phyloP scores from a whole-genome alignment of 92 coral and sea anemone species.

The Porites divaricata region DNA sequence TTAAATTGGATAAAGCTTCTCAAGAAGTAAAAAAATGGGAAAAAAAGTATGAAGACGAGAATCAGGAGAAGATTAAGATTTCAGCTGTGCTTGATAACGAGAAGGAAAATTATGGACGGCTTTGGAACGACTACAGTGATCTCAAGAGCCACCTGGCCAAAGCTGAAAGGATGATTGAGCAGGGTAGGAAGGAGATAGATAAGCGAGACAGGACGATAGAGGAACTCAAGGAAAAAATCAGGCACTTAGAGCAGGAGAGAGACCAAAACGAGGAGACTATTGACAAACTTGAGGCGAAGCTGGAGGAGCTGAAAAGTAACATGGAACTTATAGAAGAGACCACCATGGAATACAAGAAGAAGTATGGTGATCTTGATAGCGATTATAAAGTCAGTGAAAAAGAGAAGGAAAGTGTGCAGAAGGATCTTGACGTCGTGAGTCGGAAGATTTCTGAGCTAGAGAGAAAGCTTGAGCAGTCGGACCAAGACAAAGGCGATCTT shows the following conservation, averaged over 20 bases:
- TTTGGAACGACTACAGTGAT: constrained; percentile 63
- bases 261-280: constrained; percentile 62
- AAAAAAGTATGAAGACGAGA: constrained; percentile 56
- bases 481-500: constrained; percentile 68
- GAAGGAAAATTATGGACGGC: constrained; percentile 55
- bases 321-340: constrained; percentile 66
- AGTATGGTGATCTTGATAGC: constrained; percentile 78
- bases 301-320: constrained; percentile 64
- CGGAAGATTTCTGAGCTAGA: constrained; percentile 75
- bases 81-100: constrained; percentile 82
- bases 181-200: constrained; percentile 60
- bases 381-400: constrained; percentile 70
- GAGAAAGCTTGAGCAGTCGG: constrained; percentile 71
- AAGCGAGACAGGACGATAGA: constrained; percentile 76
- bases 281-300: constrained; percentile 42
- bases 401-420: constrained; percentile 72
- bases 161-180: constrained; percentile 71
- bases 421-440: constrained; percentile 59
- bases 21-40: constrained; percentile 71
- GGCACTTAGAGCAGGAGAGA: constrained; percentile 53
- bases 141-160: constrained; percentile 59
- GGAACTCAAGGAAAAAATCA: constrained; percentile 65
- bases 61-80: constrained; percentile 62
- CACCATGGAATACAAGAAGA: constrained; percentile 50
- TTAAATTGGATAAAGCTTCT: constrained; percentile 55